Percentiles rank a stretch among this genome's conserved stretches.
Conservation (phyloP, 1,140 invertebrate genomes). For the Steinernema feltiae region DNA sequence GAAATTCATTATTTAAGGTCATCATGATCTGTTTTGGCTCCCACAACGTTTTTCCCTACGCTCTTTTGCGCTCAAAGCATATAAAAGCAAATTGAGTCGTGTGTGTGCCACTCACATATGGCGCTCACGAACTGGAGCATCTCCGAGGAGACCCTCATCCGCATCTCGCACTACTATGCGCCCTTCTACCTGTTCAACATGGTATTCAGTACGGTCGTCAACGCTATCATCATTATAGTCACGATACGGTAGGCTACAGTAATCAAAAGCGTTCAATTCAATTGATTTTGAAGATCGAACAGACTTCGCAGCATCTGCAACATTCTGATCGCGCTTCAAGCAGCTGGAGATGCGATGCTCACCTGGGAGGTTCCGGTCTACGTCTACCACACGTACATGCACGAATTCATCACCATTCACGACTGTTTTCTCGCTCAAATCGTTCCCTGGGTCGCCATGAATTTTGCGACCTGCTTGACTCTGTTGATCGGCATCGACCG, state of each 20-base stretch:
- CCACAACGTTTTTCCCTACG: too few species aligned
- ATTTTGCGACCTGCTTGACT: background rate
- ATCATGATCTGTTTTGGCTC: too few species aligned
- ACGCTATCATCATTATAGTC: background rate
- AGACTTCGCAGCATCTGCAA: background rate
- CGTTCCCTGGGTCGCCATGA: background rate
- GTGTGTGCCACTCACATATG: conserved; percentile 21
- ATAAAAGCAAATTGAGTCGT: too few species aligned
- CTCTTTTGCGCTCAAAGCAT: too few species aligned
- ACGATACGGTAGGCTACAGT: background rate
- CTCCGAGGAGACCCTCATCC: background rate
- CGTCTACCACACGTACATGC: background rate
- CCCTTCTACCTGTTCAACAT: background rate
- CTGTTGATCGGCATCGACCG: background rate
- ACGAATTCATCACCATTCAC: background rate
- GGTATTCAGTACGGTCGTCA: background rate
- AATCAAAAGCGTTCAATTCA: background rate
- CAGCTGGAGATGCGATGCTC: background rate
- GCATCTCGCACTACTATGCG: background rate
- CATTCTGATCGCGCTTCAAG: background rate
- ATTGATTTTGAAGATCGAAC: background rate
- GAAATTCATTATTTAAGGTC: too few species aligned
- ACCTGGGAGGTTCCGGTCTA: background rate
- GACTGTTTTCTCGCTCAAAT: background rate
- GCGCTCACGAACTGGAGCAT: conserved; percentile 6